These are phyloP conservation scores for Crocuta crocuta DNA, from an alignment of 2,113 vertebrate genomes.

Conservation along the genomic window DNA sequence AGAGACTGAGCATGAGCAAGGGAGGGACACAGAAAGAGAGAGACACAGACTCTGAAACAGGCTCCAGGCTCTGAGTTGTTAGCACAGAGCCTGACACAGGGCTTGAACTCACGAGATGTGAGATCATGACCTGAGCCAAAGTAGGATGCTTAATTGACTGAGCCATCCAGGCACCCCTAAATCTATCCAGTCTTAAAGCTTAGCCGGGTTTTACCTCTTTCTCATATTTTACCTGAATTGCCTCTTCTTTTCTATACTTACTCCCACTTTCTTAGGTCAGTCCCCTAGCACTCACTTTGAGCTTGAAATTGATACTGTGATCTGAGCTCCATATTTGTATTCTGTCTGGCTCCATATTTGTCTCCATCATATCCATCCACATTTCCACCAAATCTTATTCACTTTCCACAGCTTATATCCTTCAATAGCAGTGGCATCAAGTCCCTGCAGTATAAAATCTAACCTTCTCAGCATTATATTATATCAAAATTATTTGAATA, in stretches of 20 bases:
- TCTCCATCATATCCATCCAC: not conserved
- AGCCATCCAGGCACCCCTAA: not conserved
- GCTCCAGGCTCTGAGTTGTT: too few relatives aligned
- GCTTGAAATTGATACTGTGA: not conserved
- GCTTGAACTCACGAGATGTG: too few relatives aligned
- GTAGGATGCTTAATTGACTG: too few relatives aligned
- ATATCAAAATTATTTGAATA: not conserved
- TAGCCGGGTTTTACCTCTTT: not conserved
- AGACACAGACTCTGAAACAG: too few relatives aligned
- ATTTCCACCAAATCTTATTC: not conserved
- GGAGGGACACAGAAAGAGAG: too few relatives aligned
- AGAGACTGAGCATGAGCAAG: too few relatives aligned
- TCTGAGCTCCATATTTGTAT: too few relatives aligned
- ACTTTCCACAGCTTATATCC: not conserved
- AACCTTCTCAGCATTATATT: not conserved
- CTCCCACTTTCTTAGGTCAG: not conserved
- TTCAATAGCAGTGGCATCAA: not conserved
- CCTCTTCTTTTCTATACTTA: not conserved
- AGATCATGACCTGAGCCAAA: too few relatives aligned
- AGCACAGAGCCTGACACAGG: too few relatives aligned
- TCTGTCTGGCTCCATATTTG: not conserved
- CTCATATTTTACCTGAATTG: conserved; percentile 11
- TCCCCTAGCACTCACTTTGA: not conserved
- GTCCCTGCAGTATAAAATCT: not conserved
- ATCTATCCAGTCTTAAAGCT: not conserved